Conservation (phyloP, 2,113 vertebrate genomes). For the Pleuronectes platessa region DNA sequence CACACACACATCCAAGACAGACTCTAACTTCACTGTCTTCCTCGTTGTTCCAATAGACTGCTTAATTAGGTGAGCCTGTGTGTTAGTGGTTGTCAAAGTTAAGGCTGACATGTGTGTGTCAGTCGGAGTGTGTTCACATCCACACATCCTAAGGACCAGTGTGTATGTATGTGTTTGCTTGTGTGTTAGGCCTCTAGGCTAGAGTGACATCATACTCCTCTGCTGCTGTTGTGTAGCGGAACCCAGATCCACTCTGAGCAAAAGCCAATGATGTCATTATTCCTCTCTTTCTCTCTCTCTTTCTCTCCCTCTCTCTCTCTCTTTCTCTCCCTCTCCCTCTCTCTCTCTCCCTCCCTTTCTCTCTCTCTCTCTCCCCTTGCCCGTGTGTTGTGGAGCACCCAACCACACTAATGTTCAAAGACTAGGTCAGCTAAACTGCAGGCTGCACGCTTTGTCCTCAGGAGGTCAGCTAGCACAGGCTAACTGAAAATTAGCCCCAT, state of each 20-base stretch:
- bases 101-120: slow-evolving; percentile 14
- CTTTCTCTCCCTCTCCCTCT: slow-evolving; percentile 41
- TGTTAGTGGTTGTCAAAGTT: background rate
- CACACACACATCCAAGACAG: background rate
- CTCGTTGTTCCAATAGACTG: slow-evolving; percentile 35
- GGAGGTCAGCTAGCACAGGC: slow-evolving; percentile 53
- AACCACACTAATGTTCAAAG: slow-evolving; percentile 73
- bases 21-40: slow-evolving; percentile 1
- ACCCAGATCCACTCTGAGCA: slow-evolving; percentile 48
- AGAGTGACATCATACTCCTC: slow-evolving; percentile 62
- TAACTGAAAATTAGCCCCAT: slow-evolving; percentile 63
- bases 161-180: slow-evolving; percentile 8
- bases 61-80: slow-evolving; percentile 43
- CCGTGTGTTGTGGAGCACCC: slow-evolving; percentile 69
- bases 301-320: slow-evolving; percentile 37
- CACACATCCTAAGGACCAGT: slow-evolving; percentile 5
- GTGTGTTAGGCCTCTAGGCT: slow-evolving; percentile 45
- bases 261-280: slow-evolving; percentile 75
- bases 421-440: slow-evolving; percentile 75
- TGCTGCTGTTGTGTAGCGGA: slow-evolving; percentile 52
- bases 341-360: slow-evolving; percentile 6
- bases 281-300: slow-evolving; percentile 45
- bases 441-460: slow-evolving; percentile 66
- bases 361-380: slow-evolving; percentile 39
- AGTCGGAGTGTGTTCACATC: background rate